Evolutionary conservation across 2,113 vertebrate genomes (phyloP).

Genomic region (Cynopterus brachyotis): DNA sequence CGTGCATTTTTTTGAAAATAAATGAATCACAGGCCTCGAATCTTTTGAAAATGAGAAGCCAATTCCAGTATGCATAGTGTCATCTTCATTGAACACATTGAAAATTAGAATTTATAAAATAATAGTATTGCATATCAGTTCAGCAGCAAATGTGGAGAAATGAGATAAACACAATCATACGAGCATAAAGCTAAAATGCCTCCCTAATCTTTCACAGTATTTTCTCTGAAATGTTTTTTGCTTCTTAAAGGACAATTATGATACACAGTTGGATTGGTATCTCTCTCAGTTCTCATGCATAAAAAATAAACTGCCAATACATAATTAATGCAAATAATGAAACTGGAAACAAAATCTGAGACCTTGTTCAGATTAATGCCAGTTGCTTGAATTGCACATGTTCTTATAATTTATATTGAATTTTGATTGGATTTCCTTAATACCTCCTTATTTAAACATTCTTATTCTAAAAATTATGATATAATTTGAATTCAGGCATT

Average conservation of each 20-base stretch:
- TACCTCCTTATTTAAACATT: conserved; percentile 53
- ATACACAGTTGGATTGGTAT: conserved; percentile 52
- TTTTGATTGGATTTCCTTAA: conserved; percentile 24
- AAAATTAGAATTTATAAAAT: conserved; percentile 73
- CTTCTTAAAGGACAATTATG: conserved; percentile 72
- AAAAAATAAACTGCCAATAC: conserved; percentile 79
- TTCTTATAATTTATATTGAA: conserved; percentile 49
- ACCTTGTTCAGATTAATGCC: not conserved
- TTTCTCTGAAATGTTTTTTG: conserved; percentile 61
- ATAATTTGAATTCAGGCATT: not conserved
- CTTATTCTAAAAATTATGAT: not conserved
- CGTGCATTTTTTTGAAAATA: conserved; percentile 53
- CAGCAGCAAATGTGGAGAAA: conserved; percentile 53
- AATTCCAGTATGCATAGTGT: conserved; percentile 54
- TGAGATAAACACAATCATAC: conserved; percentile 61
- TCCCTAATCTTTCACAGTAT: conserved; percentile 66
- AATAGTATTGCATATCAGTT: conserved; percentile 51
- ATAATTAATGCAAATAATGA: conserved; percentile 77
- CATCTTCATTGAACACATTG: conserved; percentile 35
- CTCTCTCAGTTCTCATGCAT: conserved; percentile 77
- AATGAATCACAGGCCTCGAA: conserved; percentile 46
- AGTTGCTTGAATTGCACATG: conserved; percentile 43
- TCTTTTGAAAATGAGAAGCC: conserved; percentile 65
- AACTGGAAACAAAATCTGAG: conserved; percentile 63
- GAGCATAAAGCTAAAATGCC: conserved; percentile 57